Evolutionary conservation across 1,140 invertebrate genomes (phyloP), one percentile per base, ranked within the genome.

Genomic region (Dendroctonus valens): DNA sequence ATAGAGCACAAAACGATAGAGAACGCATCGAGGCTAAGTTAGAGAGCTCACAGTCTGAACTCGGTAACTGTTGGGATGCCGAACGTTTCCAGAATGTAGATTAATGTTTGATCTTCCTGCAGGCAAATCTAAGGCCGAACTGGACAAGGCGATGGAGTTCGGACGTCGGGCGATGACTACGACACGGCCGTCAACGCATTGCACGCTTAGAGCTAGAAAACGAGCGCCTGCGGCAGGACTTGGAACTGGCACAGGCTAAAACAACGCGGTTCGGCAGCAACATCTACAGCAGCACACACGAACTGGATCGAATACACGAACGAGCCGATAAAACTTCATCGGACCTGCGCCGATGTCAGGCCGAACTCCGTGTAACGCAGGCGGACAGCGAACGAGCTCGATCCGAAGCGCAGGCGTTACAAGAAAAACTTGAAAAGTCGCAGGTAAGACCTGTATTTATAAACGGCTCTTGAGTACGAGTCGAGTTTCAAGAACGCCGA

Each of bases 341-440:
- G 41, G 94, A 97, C 70, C 80, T 96, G 61, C 85, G 94, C 73
- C 83, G 93, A 72, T 91, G 91, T 39, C 89, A 91, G 77, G 89
- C 92, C 7, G 94, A 96, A 75, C 83, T 90, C 69, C 86, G 91
- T 79, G 92, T 91, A 60, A 94, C 90, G 61, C 86, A 87, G 79
- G 85, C 91, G 5, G 94, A 97, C 77, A 92, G 91, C 67, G 94
- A 97, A 72, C 85, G 94, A 74, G 87, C 91, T 40, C 84, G 89
- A 54, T 85, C 87, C 37, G 94, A 97, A 77, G 87, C 90, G 0
- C 86, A 91, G 59, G 89, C 89, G 41, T 81, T 95, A 41, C 94
- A 96, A 80, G 94, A 96, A 76, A 96, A 96, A 81, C 81, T 94
- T 49, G 92, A 94, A 79, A 94, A 96, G 80, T 93, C 92, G 54